A percentile compares a stretch with the other conserved stretches of the same genome.
phyloP scores from a whole-genome alignment of 2,797 vertebrate species.

The Lepus townsendii region DNA sequence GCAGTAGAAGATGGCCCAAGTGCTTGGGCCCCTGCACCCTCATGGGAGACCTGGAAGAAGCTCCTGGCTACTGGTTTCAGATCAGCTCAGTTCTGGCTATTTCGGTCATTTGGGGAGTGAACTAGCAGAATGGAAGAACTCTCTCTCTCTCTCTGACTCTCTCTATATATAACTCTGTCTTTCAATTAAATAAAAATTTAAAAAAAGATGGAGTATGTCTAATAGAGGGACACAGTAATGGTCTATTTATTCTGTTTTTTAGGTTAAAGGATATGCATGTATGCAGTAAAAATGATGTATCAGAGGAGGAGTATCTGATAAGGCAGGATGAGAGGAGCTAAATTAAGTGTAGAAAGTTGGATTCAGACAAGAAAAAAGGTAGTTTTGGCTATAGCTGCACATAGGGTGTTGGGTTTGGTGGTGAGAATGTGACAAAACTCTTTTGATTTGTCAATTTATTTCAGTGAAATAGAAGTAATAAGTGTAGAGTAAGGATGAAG shows the following conservation, averaged over 20 bases:
- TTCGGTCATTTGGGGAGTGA: no score
- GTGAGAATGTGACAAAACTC: not conserved
- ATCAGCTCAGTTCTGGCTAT: no score
- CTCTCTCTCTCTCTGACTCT: no score
- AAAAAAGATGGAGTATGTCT: not conserved
- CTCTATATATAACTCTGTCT: no score
- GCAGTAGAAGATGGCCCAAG: no score
- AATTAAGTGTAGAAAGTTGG: no score
- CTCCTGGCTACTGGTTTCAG: no score
- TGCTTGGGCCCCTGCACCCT: no score
- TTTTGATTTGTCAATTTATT: not conserved
- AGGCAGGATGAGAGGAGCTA: not conserved
- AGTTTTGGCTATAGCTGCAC: not conserved
- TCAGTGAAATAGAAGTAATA: not conserved
- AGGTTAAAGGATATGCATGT: not conserved
- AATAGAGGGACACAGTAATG: not conserved
- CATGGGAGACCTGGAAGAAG: no score
- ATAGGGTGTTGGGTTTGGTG: not conserved
- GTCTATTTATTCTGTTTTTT: not conserved
- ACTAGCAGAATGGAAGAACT: no score
- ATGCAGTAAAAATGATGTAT: not conserved
- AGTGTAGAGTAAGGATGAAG: not conserved
- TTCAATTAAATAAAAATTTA: no score
- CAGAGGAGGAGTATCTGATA: fast-evolving
- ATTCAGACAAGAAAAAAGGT: not conserved